Evolutionary conservation across 2,888 invertebrate species (phyloP).

Genomic region (Melinaea marsaeus): DNA sequence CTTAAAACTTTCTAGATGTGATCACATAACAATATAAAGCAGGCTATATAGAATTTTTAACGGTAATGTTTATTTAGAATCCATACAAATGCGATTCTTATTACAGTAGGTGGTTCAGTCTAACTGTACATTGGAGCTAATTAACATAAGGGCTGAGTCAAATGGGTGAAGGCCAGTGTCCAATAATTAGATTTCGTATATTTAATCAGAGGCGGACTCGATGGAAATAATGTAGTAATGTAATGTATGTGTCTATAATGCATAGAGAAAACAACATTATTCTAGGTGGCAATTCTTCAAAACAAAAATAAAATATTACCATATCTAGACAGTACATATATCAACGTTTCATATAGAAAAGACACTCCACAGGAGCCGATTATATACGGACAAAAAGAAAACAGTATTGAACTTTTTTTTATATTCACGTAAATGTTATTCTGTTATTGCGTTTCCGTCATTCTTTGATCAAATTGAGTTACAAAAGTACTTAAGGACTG

Average conservation of each 20-base stretch:
- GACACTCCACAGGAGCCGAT: constrained; percentile 41
- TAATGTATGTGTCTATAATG: no score
- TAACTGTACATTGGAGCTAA: no score
- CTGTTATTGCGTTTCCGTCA: constrained; percentile 37
- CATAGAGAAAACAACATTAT: no score
- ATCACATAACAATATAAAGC: constrained; percentile 8
- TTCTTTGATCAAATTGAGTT: constrained; percentile 35
- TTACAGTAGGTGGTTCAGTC: no score
- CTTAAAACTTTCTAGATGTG: constrained; percentile 24
- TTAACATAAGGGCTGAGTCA: no score
- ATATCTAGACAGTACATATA: constrained; percentile 26
- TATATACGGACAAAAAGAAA: constrained; percentile 51
- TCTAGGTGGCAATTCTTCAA: no score
- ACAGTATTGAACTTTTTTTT: constrained; percentile 47
- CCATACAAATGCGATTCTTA: no score
- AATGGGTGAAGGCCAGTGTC: no score
- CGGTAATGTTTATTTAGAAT: no score
- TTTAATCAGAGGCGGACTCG: no score
- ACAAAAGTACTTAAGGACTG: constrained; percentile 26
- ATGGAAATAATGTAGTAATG: no score
- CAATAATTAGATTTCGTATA: no score
- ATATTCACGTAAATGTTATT: constrained; percentile 45
- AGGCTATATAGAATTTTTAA: background rate
- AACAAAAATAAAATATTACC: constrained; percentile 2
- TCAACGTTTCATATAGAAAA: constrained; percentile 40